phyloP scores from a whole-genome alignment of 2,888 invertebrate genomes.

The Athrips mouffetella region DNA sequence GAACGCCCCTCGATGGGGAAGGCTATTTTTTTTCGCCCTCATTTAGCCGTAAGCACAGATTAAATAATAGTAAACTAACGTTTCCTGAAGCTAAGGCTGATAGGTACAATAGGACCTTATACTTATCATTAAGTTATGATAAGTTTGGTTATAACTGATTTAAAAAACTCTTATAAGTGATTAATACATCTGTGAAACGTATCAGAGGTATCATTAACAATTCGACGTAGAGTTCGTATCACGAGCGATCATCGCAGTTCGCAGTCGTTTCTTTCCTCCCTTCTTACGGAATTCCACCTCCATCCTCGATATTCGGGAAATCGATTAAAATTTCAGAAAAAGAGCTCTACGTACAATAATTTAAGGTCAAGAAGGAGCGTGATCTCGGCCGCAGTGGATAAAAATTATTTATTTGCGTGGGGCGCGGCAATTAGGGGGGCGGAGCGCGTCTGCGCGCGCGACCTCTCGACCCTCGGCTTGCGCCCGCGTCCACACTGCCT shows the following conservation, averaged over 20 bases:
- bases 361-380: slow-evolving; percentile 71
- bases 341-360: slow-evolving; percentile 61
- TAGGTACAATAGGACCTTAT: too few species aligned
- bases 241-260: slow-evolving; percentile 45
- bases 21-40: too few species aligned
- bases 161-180: too few species aligned
- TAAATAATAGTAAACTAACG: too few species aligned
- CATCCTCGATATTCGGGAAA: slow-evolving; percentile 46
- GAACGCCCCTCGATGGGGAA: too few species aligned
- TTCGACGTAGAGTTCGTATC: slow-evolving; percentile 57
- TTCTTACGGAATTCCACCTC: slow-evolving; percentile 35
- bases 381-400: slow-evolving; percentile 63
- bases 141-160: too few species aligned
- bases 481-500: slow-evolving; percentile 42
- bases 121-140: too few species aligned
- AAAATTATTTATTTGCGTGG: slow-evolving; percentile 78
- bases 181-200: slow-evolving; percentile 47
- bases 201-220: slow-evolving; percentile 59
- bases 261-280: slow-evolving; percentile 37
- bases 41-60: too few species aligned
- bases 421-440: slow-evolving; percentile 76
- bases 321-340: slow-evolving; percentile 63
- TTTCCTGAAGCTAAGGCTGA: too few species aligned
- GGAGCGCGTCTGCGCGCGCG: slow-evolving; percentile 67
- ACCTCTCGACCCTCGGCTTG: slow-evolving; percentile 62